phyloP scores from a whole-genome alignment of 2,113 vertebrate species.

The Cyphomyrus plagiostoma region DNA sequence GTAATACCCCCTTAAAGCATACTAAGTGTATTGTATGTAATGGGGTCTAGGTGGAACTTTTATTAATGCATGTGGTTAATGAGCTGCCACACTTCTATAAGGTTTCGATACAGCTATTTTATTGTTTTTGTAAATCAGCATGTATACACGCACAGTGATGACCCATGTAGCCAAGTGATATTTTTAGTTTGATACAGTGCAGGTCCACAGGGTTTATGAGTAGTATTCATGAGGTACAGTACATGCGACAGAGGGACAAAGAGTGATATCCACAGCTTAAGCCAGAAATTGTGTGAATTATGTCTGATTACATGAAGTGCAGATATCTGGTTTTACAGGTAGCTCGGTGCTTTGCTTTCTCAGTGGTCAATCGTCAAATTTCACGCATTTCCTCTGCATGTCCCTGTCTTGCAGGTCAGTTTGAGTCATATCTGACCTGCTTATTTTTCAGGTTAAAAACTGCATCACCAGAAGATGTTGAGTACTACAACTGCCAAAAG shows the following conservation, averaged over 20 bases:
- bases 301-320: not conserved
- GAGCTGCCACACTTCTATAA: not conserved
- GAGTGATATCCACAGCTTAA: not conserved
- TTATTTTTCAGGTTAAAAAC: constrained; percentile 74
- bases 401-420: not conserved
- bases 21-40: not conserved
- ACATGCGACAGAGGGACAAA: not conserved
- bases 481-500: constrained; percentile 96
- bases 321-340: not conserved
- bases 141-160: not conserved
- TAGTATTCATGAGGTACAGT: not conserved
- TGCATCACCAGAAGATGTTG: constrained; percentile 95
- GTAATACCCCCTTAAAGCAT: not conserved
- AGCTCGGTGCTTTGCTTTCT: not conserved
- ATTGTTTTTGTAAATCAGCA: not conserved
- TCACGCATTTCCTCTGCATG: not conserved
- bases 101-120: not conserved
- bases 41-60: not conserved
- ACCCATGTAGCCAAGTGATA: not conserved
- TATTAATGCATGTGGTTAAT: not conserved
- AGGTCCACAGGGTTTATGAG: not conserved
- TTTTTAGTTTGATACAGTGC: not conserved
- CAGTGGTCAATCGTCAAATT: not conserved
- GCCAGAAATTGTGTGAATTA: not conserved
- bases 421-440: not conserved